A percentile compares a stretch with the other conserved stretches of the same genome.
Conservation (phyloP, 1,140 invertebrate species). For the Lysiphlebus fabarum region DNA sequence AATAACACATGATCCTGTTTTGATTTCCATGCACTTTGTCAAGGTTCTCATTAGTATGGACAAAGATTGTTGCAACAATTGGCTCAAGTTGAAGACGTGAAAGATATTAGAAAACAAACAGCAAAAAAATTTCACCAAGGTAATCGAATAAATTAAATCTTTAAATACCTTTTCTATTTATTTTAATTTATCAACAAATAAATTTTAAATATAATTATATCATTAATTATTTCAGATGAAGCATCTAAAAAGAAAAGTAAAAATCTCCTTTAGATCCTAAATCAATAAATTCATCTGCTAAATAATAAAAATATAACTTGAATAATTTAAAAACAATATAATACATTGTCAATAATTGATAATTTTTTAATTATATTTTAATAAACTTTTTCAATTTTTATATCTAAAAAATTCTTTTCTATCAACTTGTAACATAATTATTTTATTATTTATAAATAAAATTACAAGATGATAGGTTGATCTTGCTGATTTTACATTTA, state of each 20-base stretch:
- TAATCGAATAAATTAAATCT: slow-evolving; percentile 26
- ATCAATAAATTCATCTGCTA: slow-evolving; percentile 16
- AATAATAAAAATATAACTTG: slow-evolving; percentile 17
- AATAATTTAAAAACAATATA: no score
- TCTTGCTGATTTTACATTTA: no score
- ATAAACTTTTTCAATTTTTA: no score
- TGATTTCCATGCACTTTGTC: slow-evolving; percentile 72
- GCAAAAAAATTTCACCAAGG: slow-evolving; percentile 30
- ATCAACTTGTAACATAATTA: no score
- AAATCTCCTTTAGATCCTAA: slow-evolving; percentile 25
- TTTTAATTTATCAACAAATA: no score
- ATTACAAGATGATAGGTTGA: no score
- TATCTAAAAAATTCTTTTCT: no score
- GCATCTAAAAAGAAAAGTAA: slow-evolving; percentile 24
- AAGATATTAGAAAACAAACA: slow-evolving; percentile 31
- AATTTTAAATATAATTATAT: background rate
- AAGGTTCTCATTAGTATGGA: slow-evolving; percentile 97
- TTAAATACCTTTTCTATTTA: slow-evolving; percentile 1
- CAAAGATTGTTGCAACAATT: slow-evolving; percentile 93
- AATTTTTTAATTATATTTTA: background rate
- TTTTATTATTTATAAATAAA: no score
- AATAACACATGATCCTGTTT: background rate
- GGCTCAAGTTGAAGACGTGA: slow-evolving; percentile 71
- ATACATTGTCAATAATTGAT: slow-evolving; percentile 5
- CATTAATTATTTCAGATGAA: slow-evolving; percentile 2